Percentiles rank a stretch among this genome's conserved stretches.
These are phyloP conservation scores for Siderastrea siderea DNA, from an alignment of 92 coral and sea anemone species.

Conservation along the genomic window DNA sequence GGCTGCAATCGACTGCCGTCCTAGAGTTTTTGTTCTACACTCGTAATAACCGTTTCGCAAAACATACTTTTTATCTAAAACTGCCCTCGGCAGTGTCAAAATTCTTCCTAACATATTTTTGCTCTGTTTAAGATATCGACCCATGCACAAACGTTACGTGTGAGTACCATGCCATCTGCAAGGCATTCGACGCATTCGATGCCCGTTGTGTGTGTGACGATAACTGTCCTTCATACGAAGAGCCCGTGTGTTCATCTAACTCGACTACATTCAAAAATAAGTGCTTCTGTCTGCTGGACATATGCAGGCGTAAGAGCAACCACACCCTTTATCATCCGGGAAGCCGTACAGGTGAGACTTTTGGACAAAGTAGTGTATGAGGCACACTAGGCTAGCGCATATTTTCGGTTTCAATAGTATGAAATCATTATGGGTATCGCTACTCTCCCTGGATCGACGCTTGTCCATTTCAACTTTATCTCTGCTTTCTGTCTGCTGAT, in stretches of 20 bases:
- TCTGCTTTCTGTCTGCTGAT: too few species aligned
- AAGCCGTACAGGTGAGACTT: slow-evolving; percentile 67
- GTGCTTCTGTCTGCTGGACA: slow-evolving; percentile 60
- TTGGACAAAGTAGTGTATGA: too few species aligned
- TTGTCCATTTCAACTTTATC: too few species aligned
- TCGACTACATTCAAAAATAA: slow-evolving; percentile 67
- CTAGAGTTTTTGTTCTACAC: neutral
- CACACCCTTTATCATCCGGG: slow-evolving; percentile 73
- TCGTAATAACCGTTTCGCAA: too few species aligned
- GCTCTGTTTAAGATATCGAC: slow-evolving; percentile 42
- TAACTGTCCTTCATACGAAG: slow-evolving; percentile 68
- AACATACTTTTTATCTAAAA: too few species aligned
- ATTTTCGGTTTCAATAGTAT: too few species aligned
- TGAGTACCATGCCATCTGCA: slow-evolving; percentile 63
- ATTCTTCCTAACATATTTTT: neutral
- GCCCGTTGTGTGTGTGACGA: slow-evolving; percentile 65
- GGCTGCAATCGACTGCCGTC: too few species aligned
- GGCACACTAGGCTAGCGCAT: too few species aligned
- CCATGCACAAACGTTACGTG: slow-evolving; percentile 70
- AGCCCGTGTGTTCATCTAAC: slow-evolving; percentile 73
- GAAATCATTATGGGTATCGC: too few species aligned
- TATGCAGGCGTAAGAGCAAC: slow-evolving; percentile 59
- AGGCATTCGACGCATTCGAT: slow-evolving; percentile 55
- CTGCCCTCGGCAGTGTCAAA: too few species aligned
- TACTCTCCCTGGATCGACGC: too few species aligned